Evolutionary conservation across 2,113 vertebrate genomes (phyloP), one percentile per base, ranked within the genome.

Genomic region (Vimba vimba): DNA sequence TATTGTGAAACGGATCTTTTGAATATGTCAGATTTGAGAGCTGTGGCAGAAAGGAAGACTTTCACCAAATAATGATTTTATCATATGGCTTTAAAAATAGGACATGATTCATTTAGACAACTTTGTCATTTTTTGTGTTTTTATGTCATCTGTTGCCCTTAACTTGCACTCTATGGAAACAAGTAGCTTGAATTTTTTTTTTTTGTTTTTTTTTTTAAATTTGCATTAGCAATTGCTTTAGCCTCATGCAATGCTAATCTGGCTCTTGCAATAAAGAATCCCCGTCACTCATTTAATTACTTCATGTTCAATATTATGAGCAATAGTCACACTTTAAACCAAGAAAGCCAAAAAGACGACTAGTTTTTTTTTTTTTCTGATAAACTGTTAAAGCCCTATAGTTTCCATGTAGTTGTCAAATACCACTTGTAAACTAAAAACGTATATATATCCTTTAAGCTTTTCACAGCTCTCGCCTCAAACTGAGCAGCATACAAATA

Each of bases 401-500:
- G 77, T 8, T n/a, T 43, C n/a, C 57, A 59, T 43, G 12, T 45
- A 45, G 78, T 6, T 27, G 39, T 43, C 77, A 8, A 43, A 59
- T 57, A 12, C 21, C 27, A n/a, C 52, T 60, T 25, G 60, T 60
- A 7, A 60, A 13, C 5, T 5, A 45, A 4, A 27, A 39, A 45
- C 17, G n/a, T n/a, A 1, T 75, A 6, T 27, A 2, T 43, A 33
- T 43, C 4, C 3, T 25, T 25, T 62, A 27, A 25, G 13, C 2
- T 21, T 79, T 60, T 2, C 21, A 60, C 33, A 39, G 33, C 55
- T 78, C 57, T n/a, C 23, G n/a, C 43, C 45, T 47, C 36, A 62
- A 64, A 80, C 36, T 62, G 36, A 27, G 39, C 36, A 64, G n/a
- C 59, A 45, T 27, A 64, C 78, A 64, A 47, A 80, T 60, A 79